These are phyloP conservation scores for Acanthopleura granulata DNA, from an alignment of 2,888 invertebrate species.

Conservation along the genomic window DNA sequence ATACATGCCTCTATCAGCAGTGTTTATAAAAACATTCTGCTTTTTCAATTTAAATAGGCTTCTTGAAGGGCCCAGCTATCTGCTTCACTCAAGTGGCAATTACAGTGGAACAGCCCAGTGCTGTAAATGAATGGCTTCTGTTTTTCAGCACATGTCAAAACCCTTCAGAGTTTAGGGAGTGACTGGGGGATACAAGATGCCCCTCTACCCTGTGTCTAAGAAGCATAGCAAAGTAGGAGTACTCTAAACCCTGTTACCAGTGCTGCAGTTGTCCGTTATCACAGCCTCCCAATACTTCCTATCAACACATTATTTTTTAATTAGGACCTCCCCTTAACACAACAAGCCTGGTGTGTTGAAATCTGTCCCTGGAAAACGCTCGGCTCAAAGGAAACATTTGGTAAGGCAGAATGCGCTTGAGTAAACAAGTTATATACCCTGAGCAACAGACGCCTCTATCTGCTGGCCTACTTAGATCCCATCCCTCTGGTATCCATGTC, in stretches of 20 bases:
- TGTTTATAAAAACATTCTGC: too few relatives aligned
- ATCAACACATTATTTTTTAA: constrained; percentile 12
- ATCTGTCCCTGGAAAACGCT: background rate
- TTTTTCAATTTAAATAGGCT: too few relatives aligned
- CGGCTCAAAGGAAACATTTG: too few relatives aligned
- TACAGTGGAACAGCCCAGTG: background rate
- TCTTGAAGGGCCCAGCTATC: background rate
- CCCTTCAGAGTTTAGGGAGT: background rate
- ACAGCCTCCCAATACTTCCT: background rate
- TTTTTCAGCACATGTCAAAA: too few relatives aligned
- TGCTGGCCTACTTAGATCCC: too few relatives aligned
- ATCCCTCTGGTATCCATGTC: too few relatives aligned
- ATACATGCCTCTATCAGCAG: too few relatives aligned
- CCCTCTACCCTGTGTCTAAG: background rate
- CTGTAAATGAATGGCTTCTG: too few relatives aligned
- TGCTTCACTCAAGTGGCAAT: constrained; percentile 7
- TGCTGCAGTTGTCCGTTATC: background rate
- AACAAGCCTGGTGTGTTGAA: background rate
- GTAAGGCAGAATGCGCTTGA: too few relatives aligned
- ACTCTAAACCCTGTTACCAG: background rate
- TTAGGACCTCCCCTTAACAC: background rate
- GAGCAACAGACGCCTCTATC: too few relatives aligned
- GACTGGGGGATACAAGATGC: background rate
- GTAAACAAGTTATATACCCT: too few relatives aligned
- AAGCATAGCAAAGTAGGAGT: background rate